Conservation (phyloP, 1,140 invertebrate species). For the Diachasmimorpha longicaudata region DNA sequence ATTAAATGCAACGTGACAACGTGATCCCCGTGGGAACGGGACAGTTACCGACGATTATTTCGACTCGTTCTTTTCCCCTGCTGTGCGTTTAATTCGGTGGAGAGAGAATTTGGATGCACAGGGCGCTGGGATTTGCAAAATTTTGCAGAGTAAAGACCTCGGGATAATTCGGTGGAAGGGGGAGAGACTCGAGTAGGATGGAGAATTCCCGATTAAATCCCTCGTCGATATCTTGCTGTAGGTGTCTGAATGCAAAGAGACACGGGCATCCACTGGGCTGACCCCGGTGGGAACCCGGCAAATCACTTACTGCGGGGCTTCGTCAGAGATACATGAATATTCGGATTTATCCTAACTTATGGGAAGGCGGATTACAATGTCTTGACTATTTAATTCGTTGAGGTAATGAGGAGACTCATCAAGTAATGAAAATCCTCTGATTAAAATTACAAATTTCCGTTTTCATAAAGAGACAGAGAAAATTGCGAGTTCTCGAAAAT, state of each 20-base stretch:
- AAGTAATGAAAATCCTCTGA: not conserved
- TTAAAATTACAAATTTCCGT: not conserved
- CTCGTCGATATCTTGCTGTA: not conserved
- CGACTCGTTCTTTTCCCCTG: not conserved
- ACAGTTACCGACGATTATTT: constrained; percentile 9
- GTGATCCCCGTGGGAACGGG: constrained; percentile 7
- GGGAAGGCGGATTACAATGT: not conserved
- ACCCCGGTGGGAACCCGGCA: not conserved
- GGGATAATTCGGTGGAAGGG: not conserved
- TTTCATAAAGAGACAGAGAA: not conserved
- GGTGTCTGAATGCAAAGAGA: not conserved
- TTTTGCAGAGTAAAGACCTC: not conserved
- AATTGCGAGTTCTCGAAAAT: too few species aligned
- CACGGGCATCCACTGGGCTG: too few species aligned
- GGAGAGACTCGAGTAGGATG: not conserved
- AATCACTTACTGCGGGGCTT: not conserved
- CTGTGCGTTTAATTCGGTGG: constrained; percentile 1
- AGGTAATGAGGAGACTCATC: not conserved
- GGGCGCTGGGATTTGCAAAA: not conserved
- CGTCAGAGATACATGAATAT: not conserved
- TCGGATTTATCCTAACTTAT: not conserved
- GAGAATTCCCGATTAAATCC: not conserved
- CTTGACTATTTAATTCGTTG: not conserved
- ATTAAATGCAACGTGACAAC: not conserved
- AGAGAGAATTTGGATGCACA: not conserved